Conservation (phyloP, 2,797 vertebrate species). For the Meda fulgida region DNA sequence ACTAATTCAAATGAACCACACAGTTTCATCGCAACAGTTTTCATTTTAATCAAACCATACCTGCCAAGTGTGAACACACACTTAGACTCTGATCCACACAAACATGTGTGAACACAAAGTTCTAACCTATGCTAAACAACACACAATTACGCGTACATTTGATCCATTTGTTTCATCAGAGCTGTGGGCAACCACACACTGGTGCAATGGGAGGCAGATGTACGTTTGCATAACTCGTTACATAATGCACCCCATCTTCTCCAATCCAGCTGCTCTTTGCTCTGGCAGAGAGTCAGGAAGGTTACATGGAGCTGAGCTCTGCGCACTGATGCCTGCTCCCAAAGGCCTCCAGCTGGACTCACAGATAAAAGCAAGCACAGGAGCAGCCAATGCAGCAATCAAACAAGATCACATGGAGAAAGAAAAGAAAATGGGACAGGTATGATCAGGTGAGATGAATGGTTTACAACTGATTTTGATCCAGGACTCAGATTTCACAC, state of each 20-base stretch:
- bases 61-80: not conserved
- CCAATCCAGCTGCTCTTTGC: conserved; percentile 66
- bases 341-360: conserved; percentile 30
- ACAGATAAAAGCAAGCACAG: conserved; percentile 34
- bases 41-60: not conserved
- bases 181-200: conserved; percentile 74
- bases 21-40: not conserved
- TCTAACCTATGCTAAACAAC: conserved; percentile 2
- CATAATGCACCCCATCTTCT: conserved; percentile 73
- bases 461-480: not conserved
- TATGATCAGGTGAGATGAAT: conserved; percentile 17
- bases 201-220: conserved; percentile 77
- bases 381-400: not conserved
- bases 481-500: not conserved
- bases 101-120: not conserved
- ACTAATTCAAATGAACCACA: not conserved
- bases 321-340: conserved; percentile 55
- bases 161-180: conserved; percentile 56
- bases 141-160: conserved; percentile 31
- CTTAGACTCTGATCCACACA: not conserved
- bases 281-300: conserved; percentile 65
- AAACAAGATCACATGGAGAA: conserved; percentile 24
- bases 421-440: conserved; percentile 52
- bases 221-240: conserved; percentile 81
- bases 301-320: conserved; percentile 67